phyloP scores from a whole-genome alignment of 2,113 vertebrate genomes.

The Gallinago undulata region DNA sequence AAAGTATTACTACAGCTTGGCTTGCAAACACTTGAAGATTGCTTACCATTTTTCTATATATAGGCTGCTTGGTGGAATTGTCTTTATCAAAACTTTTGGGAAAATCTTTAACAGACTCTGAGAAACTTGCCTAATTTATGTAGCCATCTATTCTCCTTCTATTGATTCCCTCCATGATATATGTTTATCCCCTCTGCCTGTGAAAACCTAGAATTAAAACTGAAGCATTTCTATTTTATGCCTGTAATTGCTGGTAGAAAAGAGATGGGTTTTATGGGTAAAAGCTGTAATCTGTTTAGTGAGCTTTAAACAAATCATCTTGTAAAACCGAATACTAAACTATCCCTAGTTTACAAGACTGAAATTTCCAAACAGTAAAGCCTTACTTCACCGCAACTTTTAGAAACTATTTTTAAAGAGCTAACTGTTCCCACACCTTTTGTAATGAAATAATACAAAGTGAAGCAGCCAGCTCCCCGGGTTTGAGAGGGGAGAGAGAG shows the following conservation, averaged over 20 bases:
- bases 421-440: background rate
- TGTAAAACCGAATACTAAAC: background rate
- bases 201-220: conserved; percentile 43
- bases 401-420: background rate
- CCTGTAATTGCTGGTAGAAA: background rate
- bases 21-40: background rate
- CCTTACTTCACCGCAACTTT: background rate
- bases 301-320: background rate
- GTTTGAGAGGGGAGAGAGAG: background rate
- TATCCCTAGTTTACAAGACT: background rate
- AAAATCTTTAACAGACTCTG: conserved; percentile 37
- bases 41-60: conserved; percentile 1
- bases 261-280: background rate
- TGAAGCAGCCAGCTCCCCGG: background rate
- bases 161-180: background rate
- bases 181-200: background rate
- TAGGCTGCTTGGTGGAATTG: background rate
- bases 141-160: background rate
- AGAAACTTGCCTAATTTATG: conserved; percentile 31
- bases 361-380: background rate
- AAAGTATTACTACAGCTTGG: conserved; percentile 31
- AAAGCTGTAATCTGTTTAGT: background rate
- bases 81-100: conserved; percentile 35
- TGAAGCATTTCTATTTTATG: background rate
- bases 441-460: background rate